These are phyloP conservation scores for Melanotaenia parkinsoni DNA, from an alignment of 2,797 vertebrate genomes.

Conservation along the genomic window DNA sequence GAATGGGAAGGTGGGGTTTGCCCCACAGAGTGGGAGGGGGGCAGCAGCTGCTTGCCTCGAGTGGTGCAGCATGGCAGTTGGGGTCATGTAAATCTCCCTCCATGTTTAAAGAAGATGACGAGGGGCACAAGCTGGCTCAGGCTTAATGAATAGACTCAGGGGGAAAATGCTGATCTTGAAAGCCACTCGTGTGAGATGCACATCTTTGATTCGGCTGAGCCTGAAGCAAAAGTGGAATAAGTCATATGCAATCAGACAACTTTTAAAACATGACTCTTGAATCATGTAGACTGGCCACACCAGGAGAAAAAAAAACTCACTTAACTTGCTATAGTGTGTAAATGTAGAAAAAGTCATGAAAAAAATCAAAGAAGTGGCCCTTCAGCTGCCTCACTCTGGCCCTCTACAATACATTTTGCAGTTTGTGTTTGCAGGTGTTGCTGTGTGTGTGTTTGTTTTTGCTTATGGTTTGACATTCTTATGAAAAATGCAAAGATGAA, in stretches of 20 bases:
- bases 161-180: slow-evolving; percentile 64
- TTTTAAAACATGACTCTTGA: slow-evolving; percentile 52
- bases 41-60: slow-evolving; percentile 12
- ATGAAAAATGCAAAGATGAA: slow-evolving; percentile 30
- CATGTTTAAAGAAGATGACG: slow-evolving; percentile 39
- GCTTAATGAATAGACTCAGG: slow-evolving; percentile 68
- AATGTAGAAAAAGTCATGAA: slow-evolving; percentile 38
- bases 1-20: slow-evolving; percentile 15
- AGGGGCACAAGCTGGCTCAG: slow-evolving; percentile 49
- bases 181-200: slow-evolving; percentile 57
- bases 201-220: slow-evolving; percentile 54
- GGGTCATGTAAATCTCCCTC: slow-evolving; percentile 39
- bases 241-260: slow-evolving; percentile 64
- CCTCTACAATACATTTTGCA: slow-evolving; percentile 50
- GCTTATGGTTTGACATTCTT: slow-evolving; percentile 52
- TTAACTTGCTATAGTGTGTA: slow-evolving; percentile 49
- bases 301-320: slow-evolving; percentile 42
- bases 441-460: slow-evolving; percentile 29
- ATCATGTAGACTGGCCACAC: slow-evolving; percentile 42
- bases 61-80: slow-evolving; percentile 28
- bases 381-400: slow-evolving; percentile 33
- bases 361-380: slow-evolving; percentile 15
- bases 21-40: slow-evolving; percentile 5
- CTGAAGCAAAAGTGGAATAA: slow-evolving; percentile 45
- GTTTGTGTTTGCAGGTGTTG: slow-evolving; percentile 52